phyloP scores from a whole-genome alignment of 2,888 invertebrate genomes.

The Spicauda simplicius region DNA sequence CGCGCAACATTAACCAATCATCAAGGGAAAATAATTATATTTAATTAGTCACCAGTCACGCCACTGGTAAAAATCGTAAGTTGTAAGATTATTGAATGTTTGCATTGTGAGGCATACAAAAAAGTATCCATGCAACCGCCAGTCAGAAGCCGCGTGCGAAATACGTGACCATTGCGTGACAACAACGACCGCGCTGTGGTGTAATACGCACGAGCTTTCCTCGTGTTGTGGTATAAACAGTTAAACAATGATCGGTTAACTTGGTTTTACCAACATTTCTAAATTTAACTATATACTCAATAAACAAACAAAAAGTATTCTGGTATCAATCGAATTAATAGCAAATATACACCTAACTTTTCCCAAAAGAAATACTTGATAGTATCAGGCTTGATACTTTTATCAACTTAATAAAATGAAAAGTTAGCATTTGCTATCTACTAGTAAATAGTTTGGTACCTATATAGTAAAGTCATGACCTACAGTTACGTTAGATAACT shows the following conservation, averaged over 20 bases:
- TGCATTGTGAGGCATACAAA: constrained; percentile 17
- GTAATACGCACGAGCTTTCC: constrained; percentile 2
- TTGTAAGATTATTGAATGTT: neutral
- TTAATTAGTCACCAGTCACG: neutral
- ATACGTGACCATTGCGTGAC: constrained; percentile 62
- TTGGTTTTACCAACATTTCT: neutral
- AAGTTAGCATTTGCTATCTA: too few relatives aligned
- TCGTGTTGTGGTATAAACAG: neutral
- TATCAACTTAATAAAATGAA: too few relatives aligned
- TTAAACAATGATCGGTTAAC: neutral
- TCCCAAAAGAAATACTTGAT: too few relatives aligned
- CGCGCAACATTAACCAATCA: too few relatives aligned
- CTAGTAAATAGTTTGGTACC: too few relatives aligned
- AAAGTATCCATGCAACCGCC: constrained; percentile 47
- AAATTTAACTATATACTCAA: neutral
- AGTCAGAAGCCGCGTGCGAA: constrained; percentile 54
- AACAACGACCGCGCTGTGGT: constrained; percentile 34
- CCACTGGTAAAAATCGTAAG: neutral
- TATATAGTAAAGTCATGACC: too few relatives aligned
- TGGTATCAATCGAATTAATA: too few relatives aligned
- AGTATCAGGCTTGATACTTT: too few relatives aligned
- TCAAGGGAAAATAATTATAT: too few relatives aligned
- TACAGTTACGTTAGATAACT: too few relatives aligned
- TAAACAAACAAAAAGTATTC: too few relatives aligned
- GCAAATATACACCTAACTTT: too few relatives aligned